Conservation (phyloP, 92 coral and sea anemone species). For the Palythoa grandiflora region DNA sequence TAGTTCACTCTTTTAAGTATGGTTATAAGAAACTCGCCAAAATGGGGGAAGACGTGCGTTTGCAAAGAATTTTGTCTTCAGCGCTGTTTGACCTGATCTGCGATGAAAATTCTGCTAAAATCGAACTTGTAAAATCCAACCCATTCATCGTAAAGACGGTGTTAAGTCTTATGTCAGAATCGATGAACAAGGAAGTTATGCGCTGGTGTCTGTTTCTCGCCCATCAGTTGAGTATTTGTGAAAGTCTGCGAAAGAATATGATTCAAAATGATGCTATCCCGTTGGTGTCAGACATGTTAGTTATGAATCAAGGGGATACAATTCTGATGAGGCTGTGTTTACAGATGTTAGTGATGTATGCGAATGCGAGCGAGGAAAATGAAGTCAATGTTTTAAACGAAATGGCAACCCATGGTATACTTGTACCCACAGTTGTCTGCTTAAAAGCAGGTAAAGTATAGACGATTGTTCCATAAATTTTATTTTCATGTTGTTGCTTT, state of each 20-base stretch:
- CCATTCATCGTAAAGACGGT: constrained; percentile 72
- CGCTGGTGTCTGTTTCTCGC: constrained; percentile 81
- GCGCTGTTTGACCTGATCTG: constrained; percentile 87
- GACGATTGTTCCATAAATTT: no score
- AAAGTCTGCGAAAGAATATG: constrained; percentile 70
- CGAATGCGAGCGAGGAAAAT: constrained; percentile 81
- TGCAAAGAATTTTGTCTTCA: constrained; percentile 78
- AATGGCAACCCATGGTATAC: constrained; percentile 79
- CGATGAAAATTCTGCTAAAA: constrained; percentile 71
- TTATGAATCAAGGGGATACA: constrained; percentile 84
- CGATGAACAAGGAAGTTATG: constrained; percentile 86
- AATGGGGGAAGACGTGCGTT: constrained; percentile 68
- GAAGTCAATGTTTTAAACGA: constrained; percentile 86
- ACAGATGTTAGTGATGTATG: constrained; percentile 93
- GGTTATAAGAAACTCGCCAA: constrained; percentile 72
- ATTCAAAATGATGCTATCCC: constrained; percentile 67
- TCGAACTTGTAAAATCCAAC: constrained; percentile 66
- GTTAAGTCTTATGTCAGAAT: constrained; percentile 70
- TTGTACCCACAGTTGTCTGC: constrained; percentile 84
- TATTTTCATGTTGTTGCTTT: no score
- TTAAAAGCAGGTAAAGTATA: constrained; percentile 80
- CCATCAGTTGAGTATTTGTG: constrained; percentile 90
- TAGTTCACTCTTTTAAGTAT: constrained; percentile 75
- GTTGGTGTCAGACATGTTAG: constrained; percentile 77
- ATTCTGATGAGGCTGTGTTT: constrained; percentile 85